A percentile compares a stretch with the other conserved stretches of the same genome.
These are phyloP conservation scores for Temnothorax nylanderi DNA, from an alignment of 1,140 invertebrate genomes.

Conservation along the genomic window DNA sequence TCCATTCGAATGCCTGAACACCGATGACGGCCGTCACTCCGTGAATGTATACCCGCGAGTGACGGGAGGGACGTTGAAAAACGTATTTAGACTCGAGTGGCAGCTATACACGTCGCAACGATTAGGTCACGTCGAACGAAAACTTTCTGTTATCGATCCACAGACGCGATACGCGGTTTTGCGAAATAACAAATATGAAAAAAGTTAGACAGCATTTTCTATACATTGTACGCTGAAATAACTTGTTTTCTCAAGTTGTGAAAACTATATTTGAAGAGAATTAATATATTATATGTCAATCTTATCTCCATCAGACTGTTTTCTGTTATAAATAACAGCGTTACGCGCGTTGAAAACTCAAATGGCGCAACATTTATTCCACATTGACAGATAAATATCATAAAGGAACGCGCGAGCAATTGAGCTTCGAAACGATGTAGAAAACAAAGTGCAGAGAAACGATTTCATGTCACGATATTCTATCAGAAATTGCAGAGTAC, in stretches of 20 bases:
- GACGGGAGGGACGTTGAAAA: constrained; percentile 51
- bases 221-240: not conserved
- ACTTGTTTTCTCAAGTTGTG: not conserved
- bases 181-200: not conserved
- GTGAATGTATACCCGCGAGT: constrained; percentile 42
- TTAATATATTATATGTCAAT: not conserved
- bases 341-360: not conserved
- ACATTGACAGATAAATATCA: not conserved
- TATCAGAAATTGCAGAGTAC: constrained; percentile 40
- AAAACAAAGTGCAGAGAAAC: not conserved
- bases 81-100: constrained; percentile 57
- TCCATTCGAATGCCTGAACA: constrained; percentile 61
- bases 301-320: not conserved
- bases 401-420: not conserved
- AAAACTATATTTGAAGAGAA: not conserved
- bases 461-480: constrained; percentile 29
- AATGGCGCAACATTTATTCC: not conserved
- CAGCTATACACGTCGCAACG: constrained; percentile 43
- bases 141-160: constrained; percentile 37
- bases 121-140: constrained; percentile 39
- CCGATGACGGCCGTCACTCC: constrained; percentile 64
- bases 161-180: not conserved
- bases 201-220: not conserved
- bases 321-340: not conserved
- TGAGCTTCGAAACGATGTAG: not conserved